Conservation (phyloP, 1,140 invertebrate genomes). For the Daktulosphaira vitifoliae region DNA sequence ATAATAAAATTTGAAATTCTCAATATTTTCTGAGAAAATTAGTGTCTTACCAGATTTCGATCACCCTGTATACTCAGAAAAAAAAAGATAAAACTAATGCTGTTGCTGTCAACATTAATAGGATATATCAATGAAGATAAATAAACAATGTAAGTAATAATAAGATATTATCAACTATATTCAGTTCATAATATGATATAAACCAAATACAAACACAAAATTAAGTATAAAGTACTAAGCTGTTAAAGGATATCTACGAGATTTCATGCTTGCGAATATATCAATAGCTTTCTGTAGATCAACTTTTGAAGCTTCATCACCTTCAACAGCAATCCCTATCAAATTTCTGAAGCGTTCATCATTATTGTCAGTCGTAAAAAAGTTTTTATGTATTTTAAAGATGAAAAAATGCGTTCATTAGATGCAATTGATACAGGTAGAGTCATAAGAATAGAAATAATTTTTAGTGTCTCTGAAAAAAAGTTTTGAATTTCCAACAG, state of each 20-base stretch:
- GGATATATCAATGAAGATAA: not conserved
- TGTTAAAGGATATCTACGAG: not conserved
- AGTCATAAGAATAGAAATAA: slow-evolving; percentile 1
- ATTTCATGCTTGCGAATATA: not conserved
- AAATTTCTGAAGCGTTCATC: not conserved
- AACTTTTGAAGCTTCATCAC: not conserved
- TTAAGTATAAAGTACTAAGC: not conserved
- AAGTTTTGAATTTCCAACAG: not conserved
- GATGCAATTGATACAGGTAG: not conserved
- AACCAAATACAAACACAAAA: not conserved
- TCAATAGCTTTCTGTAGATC: not conserved
- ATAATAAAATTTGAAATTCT: too few species aligned
- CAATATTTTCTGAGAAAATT: too few species aligned
- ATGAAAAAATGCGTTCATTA: slow-evolving; percentile 1
- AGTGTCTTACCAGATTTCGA: too few species aligned
- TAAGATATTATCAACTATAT: not conserved
- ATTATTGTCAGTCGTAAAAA: not conserved
- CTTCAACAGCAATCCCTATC: not conserved
- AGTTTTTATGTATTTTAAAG: not conserved
- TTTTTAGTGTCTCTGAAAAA: slow-evolving; percentile 6
- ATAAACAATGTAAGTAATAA: not conserved
- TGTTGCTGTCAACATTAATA: not conserved
- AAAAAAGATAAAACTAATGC: not conserved
- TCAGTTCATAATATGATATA: not conserved
- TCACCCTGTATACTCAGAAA: too few species aligned